phyloP scores from a whole-genome alignment of 2,888 invertebrate genomes.

The Cylloceria caligata region DNA sequence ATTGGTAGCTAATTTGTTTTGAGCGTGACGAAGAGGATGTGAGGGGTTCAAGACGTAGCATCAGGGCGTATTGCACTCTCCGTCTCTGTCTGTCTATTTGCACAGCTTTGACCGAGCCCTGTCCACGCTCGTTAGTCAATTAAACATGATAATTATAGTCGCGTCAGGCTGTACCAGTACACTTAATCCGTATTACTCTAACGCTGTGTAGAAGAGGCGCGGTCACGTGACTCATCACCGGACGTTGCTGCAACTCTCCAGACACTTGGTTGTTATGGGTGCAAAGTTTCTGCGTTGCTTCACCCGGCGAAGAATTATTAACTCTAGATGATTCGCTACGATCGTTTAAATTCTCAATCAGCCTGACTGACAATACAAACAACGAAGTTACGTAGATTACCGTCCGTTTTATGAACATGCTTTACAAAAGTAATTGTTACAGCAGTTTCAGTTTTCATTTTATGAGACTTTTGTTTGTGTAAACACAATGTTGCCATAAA shows the following conservation, averaged over 20 bases:
- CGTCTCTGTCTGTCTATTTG: slow-evolving; percentile 5
- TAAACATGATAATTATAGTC: slow-evolving; percentile 79
- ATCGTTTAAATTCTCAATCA: background rate
- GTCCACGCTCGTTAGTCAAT: slow-evolving; percentile 78
- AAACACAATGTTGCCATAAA: too few species aligned
- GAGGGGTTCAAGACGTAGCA: slow-evolving; percentile 12
- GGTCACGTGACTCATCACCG: slow-evolving; percentile 61
- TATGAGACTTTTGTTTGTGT: too few species aligned
- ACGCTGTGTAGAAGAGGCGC: slow-evolving; percentile 52
- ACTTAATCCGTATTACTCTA: slow-evolving; percentile 31
- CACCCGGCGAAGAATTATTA: slow-evolving; percentile 16
- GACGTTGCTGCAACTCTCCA: slow-evolving; percentile 59
- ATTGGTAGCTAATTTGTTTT: slow-evolving; percentile 25
- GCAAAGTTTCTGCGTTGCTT: slow-evolving; percentile 12
- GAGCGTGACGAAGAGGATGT: background rate
- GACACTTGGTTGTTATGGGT: slow-evolving; percentile 25
- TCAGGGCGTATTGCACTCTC: slow-evolving; percentile 25
- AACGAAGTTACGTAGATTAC: background rate
- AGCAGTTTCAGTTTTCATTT: too few species aligned
- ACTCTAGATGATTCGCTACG: slow-evolving; percentile 8
- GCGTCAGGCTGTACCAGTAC: slow-evolving; percentile 30
- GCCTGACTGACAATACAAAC: background rate
- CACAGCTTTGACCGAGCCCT: slow-evolving; percentile 63
- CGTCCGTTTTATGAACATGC: background rate
- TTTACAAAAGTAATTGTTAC: background rate